Evolutionary conservation across 1,140 invertebrate species (phyloP).

Genomic region (Anoplolepis gracilipes): DNA sequence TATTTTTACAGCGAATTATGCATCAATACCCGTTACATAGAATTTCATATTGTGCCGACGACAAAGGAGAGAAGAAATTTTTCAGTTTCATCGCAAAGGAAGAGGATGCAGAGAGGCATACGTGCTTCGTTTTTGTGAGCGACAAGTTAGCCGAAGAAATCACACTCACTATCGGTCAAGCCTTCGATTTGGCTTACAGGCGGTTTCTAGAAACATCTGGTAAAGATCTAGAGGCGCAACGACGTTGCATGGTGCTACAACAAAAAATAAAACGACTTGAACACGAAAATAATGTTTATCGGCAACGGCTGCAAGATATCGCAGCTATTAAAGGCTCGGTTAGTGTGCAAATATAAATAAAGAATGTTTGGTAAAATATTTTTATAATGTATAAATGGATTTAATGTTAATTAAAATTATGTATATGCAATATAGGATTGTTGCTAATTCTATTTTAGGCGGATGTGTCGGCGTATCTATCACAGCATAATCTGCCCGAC

Average conservation of each 20-base stretch:
- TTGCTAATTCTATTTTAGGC: conserved; percentile 74
- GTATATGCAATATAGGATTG: not conserved
- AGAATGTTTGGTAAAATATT: not conserved
- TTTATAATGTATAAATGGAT: not conserved
- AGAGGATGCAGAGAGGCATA: conserved; percentile 93
- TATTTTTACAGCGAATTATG: conserved; percentile 89
- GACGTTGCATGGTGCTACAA: conserved; percentile 90
- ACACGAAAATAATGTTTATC: conserved; percentile 90
- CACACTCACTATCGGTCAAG: conserved; percentile 98
- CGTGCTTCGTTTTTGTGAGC: conserved; percentile 98
- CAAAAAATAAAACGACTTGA: conserved; percentile 91
- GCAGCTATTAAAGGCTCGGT: conserved; percentile 85
- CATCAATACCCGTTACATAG: conserved; percentile 98
- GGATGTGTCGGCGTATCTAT: conserved; percentile 85
- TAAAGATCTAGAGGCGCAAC: conserved; percentile 91
- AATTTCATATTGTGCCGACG: conserved; percentile 99
- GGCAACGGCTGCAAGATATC: conserved; percentile 89
- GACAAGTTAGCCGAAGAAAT: conserved; percentile 98
- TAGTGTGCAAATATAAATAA: conserved; percentile 50
- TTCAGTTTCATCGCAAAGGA: conserved; percentile 99
- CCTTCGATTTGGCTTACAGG: conserved; percentile 98
- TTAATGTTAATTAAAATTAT: not conserved
- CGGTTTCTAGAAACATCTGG: conserved; percentile 93
- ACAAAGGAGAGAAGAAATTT: conserved; percentile 98
- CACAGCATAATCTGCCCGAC: conserved; percentile 85